Evolutionary conservation across 2,888 invertebrate genomes (phyloP).

Genomic region (Ophion ventricosus): DNA sequence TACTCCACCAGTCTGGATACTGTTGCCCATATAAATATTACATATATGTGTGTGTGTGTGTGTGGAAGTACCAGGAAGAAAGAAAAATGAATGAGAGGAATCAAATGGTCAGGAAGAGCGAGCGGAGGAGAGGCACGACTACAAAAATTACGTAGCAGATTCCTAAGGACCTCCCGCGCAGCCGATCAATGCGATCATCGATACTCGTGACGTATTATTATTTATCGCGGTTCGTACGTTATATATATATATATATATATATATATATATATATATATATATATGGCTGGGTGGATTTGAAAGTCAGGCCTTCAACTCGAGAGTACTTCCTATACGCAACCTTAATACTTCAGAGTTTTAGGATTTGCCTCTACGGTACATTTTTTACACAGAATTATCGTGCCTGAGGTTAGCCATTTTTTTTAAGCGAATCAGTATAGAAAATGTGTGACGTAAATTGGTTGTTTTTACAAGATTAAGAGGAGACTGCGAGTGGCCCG

Average conservation of each 20-base stretch:
- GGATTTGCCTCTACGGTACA: not conserved
- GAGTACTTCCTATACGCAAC: not conserved
- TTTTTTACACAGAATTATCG: not conserved
- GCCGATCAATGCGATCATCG: constrained; percentile 65
- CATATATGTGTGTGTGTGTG: too few species aligned
- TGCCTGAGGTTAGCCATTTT: not conserved
- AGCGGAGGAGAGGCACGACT: constrained; percentile 69
- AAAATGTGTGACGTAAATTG: not conserved
- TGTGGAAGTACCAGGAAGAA: not conserved
- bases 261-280: not conserved
- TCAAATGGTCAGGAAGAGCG: constrained; percentile 18
- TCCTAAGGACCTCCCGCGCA: constrained; percentile 81
- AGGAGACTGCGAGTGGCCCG: too few species aligned
- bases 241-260: not conserved
- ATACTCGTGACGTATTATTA: constrained; percentile 64
- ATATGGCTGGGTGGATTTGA: not conserved
- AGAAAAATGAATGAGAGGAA: constrained; percentile 43
- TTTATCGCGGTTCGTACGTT: constrained; percentile 47
- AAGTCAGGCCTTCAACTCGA: not conserved
- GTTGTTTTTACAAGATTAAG: too few species aligned
- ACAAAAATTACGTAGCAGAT: constrained; percentile 81
- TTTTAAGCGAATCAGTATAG: not conserved
- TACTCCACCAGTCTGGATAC: not conserved
- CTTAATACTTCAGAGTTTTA: not conserved
- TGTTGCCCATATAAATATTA: not conserved